Conservation (phyloP, 1,140 invertebrate genomes). For the Drosophila pseudoananassae region DNA sequence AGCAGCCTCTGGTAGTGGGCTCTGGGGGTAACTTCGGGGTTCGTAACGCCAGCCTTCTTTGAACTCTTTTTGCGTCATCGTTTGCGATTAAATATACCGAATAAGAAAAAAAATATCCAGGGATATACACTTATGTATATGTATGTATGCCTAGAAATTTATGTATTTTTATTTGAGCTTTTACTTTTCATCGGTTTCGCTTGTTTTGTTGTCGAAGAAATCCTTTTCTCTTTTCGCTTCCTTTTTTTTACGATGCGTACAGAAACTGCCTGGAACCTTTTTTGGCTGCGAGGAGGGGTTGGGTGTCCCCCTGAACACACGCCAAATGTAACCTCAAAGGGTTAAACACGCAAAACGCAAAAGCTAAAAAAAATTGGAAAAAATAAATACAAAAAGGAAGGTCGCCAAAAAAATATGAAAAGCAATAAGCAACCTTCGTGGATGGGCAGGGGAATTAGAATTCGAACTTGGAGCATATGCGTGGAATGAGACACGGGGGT, state of each 20-base stretch:
- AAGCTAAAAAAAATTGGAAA: constrained; percentile 68
- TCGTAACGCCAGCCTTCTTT: constrained; percentile 44
- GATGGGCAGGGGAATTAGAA: constrained; percentile 28
- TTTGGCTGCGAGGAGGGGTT: neutral
- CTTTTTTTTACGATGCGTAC: constrained; percentile 60
- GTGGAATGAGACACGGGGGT: neutral
- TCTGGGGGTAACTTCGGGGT: constrained; percentile 54
- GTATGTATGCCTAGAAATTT: constrained; percentile 34
- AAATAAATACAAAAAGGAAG: constrained; percentile 60
- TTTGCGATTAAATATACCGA: constrained; percentile 73
- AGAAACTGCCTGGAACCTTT: constrained; percentile 61
- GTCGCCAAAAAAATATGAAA: constrained; percentile 61
- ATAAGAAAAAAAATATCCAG: constrained; percentile 16
- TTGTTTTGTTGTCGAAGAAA: constrained; percentile 67
- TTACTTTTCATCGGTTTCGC: constrained; percentile 71
- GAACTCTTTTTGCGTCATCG: constrained; percentile 76
- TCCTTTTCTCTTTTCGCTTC: constrained; percentile 72
- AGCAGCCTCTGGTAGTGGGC: constrained; percentile 27
- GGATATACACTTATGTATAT: constrained; percentile 9
- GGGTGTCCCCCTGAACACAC: constrained; percentile 58
- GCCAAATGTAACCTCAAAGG: constrained; percentile 82
- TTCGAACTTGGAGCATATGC: constrained; percentile 27
- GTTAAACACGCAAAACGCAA: constrained; percentile 82
- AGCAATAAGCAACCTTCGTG: constrained; percentile 61
- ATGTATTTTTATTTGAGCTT: constrained; percentile 72